Evolutionary conservation across 2,113 vertebrate genomes (phyloP).

Genomic region (Eptatretus burgeri): DNA sequence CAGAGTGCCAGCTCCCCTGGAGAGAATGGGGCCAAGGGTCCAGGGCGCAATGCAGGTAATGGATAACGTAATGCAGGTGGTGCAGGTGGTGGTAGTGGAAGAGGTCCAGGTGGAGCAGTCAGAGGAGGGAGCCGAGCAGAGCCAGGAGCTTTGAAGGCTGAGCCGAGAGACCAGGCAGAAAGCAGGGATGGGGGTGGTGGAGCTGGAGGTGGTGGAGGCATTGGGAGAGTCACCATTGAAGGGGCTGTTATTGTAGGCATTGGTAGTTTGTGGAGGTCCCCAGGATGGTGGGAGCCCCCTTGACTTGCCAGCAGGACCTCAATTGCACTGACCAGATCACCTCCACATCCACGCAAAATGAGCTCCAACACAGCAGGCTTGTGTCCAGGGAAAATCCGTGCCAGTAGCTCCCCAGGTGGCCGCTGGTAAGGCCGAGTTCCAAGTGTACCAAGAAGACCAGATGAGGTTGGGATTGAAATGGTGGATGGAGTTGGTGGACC

Average conservation of each 20-base stretch:
- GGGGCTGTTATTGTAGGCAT: background rate
- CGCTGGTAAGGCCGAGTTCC: slow-evolving; percentile 16
- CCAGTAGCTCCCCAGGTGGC: slow-evolving; percentile 65
- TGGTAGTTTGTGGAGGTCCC: background rate
- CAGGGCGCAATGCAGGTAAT: too few species aligned
- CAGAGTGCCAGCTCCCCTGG: too few species aligned
- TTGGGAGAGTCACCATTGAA: background rate
- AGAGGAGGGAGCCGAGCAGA: slow-evolving; percentile 26
- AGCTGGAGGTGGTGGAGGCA: slow-evolving; percentile 11
- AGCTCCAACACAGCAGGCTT: slow-evolving; percentile 77
- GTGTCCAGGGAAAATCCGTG: slow-evolving; percentile 78
- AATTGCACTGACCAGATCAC: slow-evolving; percentile 73
- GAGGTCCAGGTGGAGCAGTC: background rate
- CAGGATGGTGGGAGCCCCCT: background rate
- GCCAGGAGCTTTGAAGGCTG: slow-evolving; percentile 72
- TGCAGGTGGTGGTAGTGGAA: too few species aligned
- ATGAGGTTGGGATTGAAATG: too few species aligned
- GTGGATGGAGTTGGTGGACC: too few species aligned
- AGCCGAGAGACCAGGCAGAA: slow-evolving; percentile 86
- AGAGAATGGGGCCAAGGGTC: too few species aligned
- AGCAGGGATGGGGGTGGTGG: slow-evolving; percentile 30
- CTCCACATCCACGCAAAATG: slow-evolving; percentile 65
- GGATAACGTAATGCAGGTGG: too few species aligned
- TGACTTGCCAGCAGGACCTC: slow-evolving; percentile 75
- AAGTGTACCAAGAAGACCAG: too few species aligned